phyloP scores from a whole-genome alignment of 2,797 vertebrate species.

The Rallus crepitans region DNA sequence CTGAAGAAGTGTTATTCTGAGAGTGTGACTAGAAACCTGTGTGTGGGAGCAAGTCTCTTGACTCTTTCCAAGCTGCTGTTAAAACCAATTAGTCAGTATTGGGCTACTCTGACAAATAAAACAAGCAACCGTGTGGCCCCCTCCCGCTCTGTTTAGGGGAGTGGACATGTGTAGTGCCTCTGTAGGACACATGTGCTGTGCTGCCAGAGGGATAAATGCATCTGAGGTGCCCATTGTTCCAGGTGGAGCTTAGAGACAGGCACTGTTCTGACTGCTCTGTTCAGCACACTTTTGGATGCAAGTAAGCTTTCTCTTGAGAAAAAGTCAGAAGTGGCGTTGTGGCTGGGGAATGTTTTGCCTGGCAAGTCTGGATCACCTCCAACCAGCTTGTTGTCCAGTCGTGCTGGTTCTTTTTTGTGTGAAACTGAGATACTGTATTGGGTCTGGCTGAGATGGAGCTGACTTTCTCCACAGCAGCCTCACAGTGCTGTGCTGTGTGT shows the following conservation, averaged over 20 bases:
- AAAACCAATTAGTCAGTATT: background rate
- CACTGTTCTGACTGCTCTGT: background rate
- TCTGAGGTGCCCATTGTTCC: fast-evolving
- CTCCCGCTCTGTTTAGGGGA: fast-evolving
- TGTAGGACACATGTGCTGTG: background rate
- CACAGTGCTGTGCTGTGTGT: no score
- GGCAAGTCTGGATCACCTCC: background rate
- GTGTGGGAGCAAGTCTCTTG: background rate
- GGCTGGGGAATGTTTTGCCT: background rate
- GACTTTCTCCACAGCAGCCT: no score
- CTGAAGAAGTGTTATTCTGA: background rate
- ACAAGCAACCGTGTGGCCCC: background rate
- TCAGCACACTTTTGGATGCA: background rate
- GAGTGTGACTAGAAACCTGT: background rate
- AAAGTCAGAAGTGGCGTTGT: fast-evolving
- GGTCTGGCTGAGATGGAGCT: no score
- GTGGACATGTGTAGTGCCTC: background rate
- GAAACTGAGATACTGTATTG: background rate
- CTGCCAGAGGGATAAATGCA: background rate
- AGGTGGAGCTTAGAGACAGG: background rate
- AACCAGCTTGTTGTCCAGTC: background rate
- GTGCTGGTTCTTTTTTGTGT: background rate
- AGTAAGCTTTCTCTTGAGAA: background rate
- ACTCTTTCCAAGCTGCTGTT: background rate
- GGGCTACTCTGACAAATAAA: background rate